These are phyloP conservation scores for Lepidothrix coronata DNA, from an alignment of 2,113 vertebrate species.

Conservation along the genomic window DNA sequence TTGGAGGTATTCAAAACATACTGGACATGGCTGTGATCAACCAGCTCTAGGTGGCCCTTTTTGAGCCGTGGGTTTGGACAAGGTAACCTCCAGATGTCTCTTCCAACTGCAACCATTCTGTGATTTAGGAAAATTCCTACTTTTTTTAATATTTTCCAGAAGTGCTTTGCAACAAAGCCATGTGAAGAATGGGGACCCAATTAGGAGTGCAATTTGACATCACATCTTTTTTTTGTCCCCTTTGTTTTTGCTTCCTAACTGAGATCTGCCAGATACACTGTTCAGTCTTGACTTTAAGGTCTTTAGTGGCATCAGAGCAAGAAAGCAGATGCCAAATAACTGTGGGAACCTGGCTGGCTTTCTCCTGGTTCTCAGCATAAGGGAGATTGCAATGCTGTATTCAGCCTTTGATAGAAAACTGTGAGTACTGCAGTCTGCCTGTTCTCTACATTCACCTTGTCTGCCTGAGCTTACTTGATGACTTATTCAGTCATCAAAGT, in stretches of 20 bases:
- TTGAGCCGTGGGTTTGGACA: neutral
- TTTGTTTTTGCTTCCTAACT: neutral
- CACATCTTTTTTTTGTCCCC: neutral
- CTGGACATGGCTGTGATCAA: neutral
- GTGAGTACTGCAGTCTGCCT: neutral
- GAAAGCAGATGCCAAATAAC: neutral
- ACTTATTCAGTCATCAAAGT: neutral
- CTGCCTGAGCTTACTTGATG: neutral
- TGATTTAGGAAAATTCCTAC: neutral
- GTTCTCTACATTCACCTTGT: neutral
- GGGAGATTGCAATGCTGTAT: neutral
- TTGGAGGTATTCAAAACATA: neutral
- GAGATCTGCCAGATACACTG: neutral
- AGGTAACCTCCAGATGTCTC: neutral
- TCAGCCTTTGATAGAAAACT: neutral
- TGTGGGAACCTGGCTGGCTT: neutral
- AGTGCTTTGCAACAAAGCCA: neutral
- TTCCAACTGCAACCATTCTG: neutral
- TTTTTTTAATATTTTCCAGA: neutral
- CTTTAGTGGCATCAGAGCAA: neutral
- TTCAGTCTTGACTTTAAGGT: neutral
- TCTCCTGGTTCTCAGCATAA: neutral
- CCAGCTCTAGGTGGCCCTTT: neutral
- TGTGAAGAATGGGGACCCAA: neutral
- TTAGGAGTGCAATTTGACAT: neutral